Evolutionary conservation across 2,888 invertebrate genomes (phyloP).

Genomic region (Onchidella celtica): DNA sequence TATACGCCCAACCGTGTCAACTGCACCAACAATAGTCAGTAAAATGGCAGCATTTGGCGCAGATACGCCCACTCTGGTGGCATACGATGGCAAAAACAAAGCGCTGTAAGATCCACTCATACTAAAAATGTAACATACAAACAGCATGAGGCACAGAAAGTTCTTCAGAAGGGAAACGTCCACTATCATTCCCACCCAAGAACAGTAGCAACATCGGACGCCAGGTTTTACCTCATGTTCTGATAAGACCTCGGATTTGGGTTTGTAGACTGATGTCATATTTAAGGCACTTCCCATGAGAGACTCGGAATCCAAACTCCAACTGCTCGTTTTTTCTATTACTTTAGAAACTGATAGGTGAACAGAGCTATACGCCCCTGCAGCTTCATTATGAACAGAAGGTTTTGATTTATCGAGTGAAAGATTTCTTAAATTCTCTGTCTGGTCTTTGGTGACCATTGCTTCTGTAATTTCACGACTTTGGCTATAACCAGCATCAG

Average conservation of each 20-base stretch:
- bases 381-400: no score
- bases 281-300: slow-evolving; percentile 9
- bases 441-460: no score
- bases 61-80: background rate
- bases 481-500: no score
- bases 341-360: no score
- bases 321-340: slow-evolving; percentile 1
- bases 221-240: background rate
- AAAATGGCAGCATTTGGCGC: slow-evolving; percentile 13
- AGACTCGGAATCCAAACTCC: background rate
- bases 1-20: slow-evolving; percentile 23
- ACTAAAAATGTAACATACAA: background rate
- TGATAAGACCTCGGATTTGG: background rate
- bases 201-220: background rate
- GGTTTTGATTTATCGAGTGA: no score
- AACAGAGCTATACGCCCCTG: no score
- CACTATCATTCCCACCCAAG: background rate
- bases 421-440: no score
- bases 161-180: slow-evolving; percentile 10
- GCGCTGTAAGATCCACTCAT: background rate
- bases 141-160: background rate
- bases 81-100: slow-evolving; percentile 25
- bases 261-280: no score
- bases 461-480: no score
- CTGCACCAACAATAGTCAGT: slow-evolving; percentile 2